Evolutionary conservation across 2,888 invertebrate species (phyloP), one percentile per base, ranked within the genome.

Genomic region (Tholera decimalis): DNA sequence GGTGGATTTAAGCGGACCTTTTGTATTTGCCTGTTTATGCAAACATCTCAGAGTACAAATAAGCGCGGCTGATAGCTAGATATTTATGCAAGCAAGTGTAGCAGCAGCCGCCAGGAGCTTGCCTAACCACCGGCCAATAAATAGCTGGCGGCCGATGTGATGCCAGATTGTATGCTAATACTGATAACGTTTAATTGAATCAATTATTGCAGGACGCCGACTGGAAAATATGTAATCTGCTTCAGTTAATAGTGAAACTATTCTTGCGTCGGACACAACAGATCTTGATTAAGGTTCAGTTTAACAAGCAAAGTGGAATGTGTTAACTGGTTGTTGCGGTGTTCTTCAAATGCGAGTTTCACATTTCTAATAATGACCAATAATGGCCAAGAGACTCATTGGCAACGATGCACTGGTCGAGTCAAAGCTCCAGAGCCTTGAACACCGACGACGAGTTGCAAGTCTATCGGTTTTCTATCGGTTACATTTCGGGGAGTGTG

Each of bases 171-270:
- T 77, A 59, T 59, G 55, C 60, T 72, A 56, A 70, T 60, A n/a
- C 35, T 54, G 79, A 75, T 79, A 79, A 75, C 35, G 53, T 49
- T 35, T 75, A 75, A 79, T 75, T 75, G 63, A 76, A 63, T 63
- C 75, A 70, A 79, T 79, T 75, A 74, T 44, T 53, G 51, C 18
- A 47, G 33, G 30, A 22, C 53, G 22, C 46, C 39, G 9, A 58
- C n/a, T 67, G 68, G 60, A 78, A 74, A 59, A 50, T 54, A 49
- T 66, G 20, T 60, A 60, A 73, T 77, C 78, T 65, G 37, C 30
- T 24, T 26, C 18, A 47, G 46, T 47, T 53, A 43, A 51, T 58
- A 66, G 41, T 77, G 65, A 73, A 55, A 53, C 58, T 73, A 53
- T 43, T 55, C 22, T 37, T 61, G 35, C 24, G 18, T 3, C 11